phyloP scores from a whole-genome alignment of 2,113 vertebrate species.

The Anolis carolinensis region DNA sequence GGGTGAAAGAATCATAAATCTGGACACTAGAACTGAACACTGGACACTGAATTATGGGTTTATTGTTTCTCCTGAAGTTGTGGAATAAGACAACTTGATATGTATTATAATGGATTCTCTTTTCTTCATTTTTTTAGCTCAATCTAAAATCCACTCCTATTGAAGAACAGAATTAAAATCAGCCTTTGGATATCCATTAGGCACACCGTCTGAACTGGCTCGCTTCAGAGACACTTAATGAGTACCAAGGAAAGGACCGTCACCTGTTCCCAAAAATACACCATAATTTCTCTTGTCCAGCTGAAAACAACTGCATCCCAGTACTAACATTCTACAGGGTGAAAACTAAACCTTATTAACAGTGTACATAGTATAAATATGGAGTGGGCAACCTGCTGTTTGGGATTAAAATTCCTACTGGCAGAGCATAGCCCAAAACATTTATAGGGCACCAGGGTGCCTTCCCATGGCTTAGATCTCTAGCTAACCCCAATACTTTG shows the following conservation, averaged over 20 bases:
- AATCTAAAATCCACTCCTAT: conserved; percentile 7
- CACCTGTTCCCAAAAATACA: background rate
- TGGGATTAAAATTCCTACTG: background rate
- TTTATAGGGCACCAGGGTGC: background rate
- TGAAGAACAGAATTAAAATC: background rate
- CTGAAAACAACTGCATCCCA: background rate
- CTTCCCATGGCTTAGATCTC: background rate
- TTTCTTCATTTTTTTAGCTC: background rate
- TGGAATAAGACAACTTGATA: background rate
- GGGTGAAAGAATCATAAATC: too few relatives aligned
- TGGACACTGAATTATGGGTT: background rate
- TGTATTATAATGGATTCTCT: background rate
- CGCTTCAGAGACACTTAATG: background rate
- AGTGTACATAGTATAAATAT: background rate
- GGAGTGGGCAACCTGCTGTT: background rate
- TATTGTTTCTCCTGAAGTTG: background rate
- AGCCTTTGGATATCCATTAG: background rate
- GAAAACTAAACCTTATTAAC: background rate
- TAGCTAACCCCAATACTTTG: background rate
- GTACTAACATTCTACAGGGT: background rate
- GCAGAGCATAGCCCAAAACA: background rate
- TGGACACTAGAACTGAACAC: too few relatives aligned
- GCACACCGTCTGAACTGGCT: background rate
- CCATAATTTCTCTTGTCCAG: background rate
- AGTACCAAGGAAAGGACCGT: background rate